Base-by-base conservation (phyloP, 2,113 vertebrate genomes). In the Embiotoca jacksoni region DNA sequence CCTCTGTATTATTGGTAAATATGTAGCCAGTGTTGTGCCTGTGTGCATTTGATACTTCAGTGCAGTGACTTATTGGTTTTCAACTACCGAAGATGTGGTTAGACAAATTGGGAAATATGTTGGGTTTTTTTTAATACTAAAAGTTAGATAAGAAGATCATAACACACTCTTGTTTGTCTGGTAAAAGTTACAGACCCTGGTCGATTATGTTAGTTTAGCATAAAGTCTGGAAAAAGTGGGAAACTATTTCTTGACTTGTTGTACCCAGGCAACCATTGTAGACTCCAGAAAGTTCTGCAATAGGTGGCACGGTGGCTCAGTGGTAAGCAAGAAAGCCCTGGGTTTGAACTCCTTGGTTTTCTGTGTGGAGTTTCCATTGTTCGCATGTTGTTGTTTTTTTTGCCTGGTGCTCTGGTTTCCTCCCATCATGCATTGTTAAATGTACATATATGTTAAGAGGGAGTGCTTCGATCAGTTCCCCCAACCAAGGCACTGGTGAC, bases 261-360 rank as follows among this genome's bases (percentile, higher is more conserved):
- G 32, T n/a, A 47, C 23, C 64, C 30, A 58, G 66, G 7, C 69
- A 60, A 60, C 49, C 35, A 49, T 15, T 50, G 35, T 16, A 50
- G 41, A 9, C 41, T 11, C 39, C 39, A 10, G 39, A 10, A 41
- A 9, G 39, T 9, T 41, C 39, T 65, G 54, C 11, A 52, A 63
- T 13, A 72, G 23, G 3, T 23, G 23, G 23, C 23, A 23, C 23
- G 23, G 23, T 23, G 23, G 23, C 23, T 23, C 23, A 23, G 23
- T 23, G 23, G 23, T 23, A 23, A 23, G 23, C 23, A 23, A 23
- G 23, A 23, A 23, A 23, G 23, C 23, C 23, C 23, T 23, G 23
- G 23, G 23, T 23, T 23, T 23, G 23, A 23, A 23, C 23, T 23
- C 23, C 23, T 23, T 23, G 23, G 23, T 23, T 23, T 23, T 23